Base-by-base conservation (phyloP, 2,888 invertebrate species). In the Gastrophysa polygoni region DNA sequence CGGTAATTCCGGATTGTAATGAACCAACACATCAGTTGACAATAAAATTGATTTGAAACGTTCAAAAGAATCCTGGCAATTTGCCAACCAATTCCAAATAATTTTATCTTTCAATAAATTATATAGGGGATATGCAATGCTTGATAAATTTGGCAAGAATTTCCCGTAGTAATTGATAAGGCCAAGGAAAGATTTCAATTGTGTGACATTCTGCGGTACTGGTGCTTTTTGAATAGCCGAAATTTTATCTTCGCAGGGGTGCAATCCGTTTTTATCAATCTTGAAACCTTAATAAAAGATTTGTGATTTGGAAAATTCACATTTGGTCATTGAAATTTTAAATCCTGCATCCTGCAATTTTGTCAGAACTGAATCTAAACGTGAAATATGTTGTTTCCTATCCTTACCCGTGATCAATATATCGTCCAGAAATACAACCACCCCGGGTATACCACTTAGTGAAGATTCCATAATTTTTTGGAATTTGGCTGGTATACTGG, bases 111-210 rank as follows among this genome's bases (percentile, higher is more conserved):
- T 55, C 47, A 50, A 52, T 48, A 64, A 57, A 52, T 66, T 46
- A 59, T 61, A 66, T n/a, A 66, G 46, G 7, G 57, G 62, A 21
- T 64, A 56, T 10, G 63, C 47, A 58, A 56, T 54, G 2, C 60
- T 17, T 1, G 66, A 61, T 16, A 62, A 28, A 61, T 62, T 68
- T 1, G 47, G 61, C 18, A 68, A 52, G 46, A 68, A 66, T 56
- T 64, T 68, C n/a, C 51, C 43, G 52, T 64, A 64, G 24, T 62
- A 64, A 63, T 66, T 68, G 5, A 68, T 28, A n/a, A 64, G 44
- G 16, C 63, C 64, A 20, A 66, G 47, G 51, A 49, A 66, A 32
- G 64, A 64, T 50, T 59, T 57, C 43, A 68, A 47, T 49, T 66
- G 64, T 43, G 57, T 61, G 10, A 64, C 8, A 52, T 56, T 54